Evolutionary conservation across 1,140 invertebrate genomes (phyloP), one percentile per base, ranked within the genome.

Genomic region (Bilobella aurantiaca): DNA sequence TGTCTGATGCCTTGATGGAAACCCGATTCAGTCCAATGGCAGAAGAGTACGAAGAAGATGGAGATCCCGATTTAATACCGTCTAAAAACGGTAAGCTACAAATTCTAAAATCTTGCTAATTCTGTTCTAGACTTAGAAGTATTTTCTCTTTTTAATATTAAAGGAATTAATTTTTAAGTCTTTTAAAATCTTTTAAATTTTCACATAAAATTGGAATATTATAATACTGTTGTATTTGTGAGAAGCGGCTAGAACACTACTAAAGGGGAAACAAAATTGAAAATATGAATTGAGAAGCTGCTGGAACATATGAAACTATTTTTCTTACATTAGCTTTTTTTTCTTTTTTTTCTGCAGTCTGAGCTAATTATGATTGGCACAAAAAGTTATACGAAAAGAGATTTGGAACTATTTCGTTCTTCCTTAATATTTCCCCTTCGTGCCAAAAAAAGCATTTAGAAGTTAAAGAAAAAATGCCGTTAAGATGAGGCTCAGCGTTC

Each of bases 61-160:
- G 68, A 23, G 71, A 73, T 65, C 71, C 71, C n/a, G 71, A 73
- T 65, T 63, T 73, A 56, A 73, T 73, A 42, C 71, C 71, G 37
- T 66, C 69, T 49, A 73, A 70, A 70, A 73, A 70, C 47, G 66
- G 71, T 73, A 65, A 62, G 63, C 53, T n/a, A 5, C 31, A 47
- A 42, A 42, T 8, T 42, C 34, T 21, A 14, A 37, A n/a, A n/a
- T n/a, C 14, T 59, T 59, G 12, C 8, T 27, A 3, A 14, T 59
- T 5, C 8, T 27, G 8, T 8, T 23, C 34, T 62, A 42, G 18
- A 42, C 8, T 42, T 42, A 12, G 34, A 42, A 42, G 34, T 18
- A 12, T 42, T n/a, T n/a, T n/a, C n/a, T n/a, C n/a, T n/a, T n/a
- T n/a, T n/a, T n/a, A n/a, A n/a, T n/a, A n/a, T n/a, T n/a, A n/a